Percentiles rank a stretch among this genome's conserved stretches.
phyloP scores from a whole-genome alignment of 2,797 vertebrate species.

The Holocentrus rufus region DNA sequence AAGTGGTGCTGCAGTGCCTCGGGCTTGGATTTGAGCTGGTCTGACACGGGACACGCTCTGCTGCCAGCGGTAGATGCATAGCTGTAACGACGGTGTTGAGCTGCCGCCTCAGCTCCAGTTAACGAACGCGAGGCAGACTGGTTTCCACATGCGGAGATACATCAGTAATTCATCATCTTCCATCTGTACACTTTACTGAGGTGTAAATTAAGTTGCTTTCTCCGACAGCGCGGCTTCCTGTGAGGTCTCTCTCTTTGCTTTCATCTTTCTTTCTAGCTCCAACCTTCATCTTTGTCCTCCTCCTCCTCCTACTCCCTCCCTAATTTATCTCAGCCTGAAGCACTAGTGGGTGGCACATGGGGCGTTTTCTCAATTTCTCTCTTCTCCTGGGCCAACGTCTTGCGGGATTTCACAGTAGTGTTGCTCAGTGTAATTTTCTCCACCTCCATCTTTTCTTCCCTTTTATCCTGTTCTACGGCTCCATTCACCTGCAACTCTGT shows the following conservation, averaged over 20 bases:
- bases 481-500: constrained; percentile 41
- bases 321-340: constrained; percentile 47
- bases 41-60: constrained; percentile 50
- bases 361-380: constrained; percentile 45
- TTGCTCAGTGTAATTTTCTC: constrained; percentile 30
- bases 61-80: constrained; percentile 49
- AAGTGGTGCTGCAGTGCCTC: constrained; percentile 47
- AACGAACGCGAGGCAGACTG: constrained; percentile 11
- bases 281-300: constrained; percentile 39
- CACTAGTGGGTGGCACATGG: constrained; percentile 42
- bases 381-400: constrained; percentile 19
- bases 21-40: constrained; percentile 57
- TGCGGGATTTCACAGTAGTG: constrained; percentile 23
- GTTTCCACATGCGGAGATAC: constrained; percentile 4
- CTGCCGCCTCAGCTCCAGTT: constrained; percentile 18
- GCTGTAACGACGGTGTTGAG: constrained; percentile 21
- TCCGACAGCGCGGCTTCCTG: constrained; percentile 35
- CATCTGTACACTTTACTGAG: constrained; percentile 32
- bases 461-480: constrained; percentile 28
- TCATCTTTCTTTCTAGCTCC: constrained; percentile 47
- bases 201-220: constrained; percentile 47
- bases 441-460: constrained; percentile 12
- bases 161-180: constrained; percentile 45
- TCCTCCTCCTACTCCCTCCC: constrained; percentile 42
- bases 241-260: constrained; percentile 39